Evolutionary conservation across 2,888 invertebrate species (phyloP).

Genomic region (Julus scandinavius): DNA sequence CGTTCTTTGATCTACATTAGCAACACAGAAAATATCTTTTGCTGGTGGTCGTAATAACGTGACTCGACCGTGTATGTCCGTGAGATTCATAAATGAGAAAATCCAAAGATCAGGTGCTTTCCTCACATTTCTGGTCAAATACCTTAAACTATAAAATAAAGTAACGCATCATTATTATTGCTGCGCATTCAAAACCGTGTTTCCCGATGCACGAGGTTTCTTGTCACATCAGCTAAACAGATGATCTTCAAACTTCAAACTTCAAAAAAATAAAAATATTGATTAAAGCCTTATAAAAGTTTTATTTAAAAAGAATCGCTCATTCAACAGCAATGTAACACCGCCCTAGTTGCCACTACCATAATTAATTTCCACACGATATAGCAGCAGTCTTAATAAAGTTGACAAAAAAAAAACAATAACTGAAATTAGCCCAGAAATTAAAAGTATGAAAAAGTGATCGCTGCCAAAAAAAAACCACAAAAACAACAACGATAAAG

Average conservation of each 20-base stretch:
- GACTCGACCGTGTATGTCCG: no score
- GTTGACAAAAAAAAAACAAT: not conserved
- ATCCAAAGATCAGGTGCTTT: no score
- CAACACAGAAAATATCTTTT: no score
- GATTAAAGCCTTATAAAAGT: slow-evolving; percentile 23
- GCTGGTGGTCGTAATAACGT: no score
- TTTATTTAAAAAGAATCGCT: slow-evolving; percentile 30
- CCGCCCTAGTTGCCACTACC: slow-evolving; percentile 12
- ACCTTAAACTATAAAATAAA: no score
- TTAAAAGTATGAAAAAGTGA: not conserved
- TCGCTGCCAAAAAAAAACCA: not conserved
- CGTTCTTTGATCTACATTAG: no score
- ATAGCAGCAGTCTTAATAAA: slow-evolving; percentile 9
- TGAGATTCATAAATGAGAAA: no score
- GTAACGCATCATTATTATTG: no score
- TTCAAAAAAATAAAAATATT: not conserved
- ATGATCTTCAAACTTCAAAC: not conserved
- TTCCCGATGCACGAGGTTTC: not conserved
- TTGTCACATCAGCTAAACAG: not conserved
- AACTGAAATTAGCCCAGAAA: not conserved
- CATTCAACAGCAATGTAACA: slow-evolving; percentile 11
- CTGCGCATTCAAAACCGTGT: no score
- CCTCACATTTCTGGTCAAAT: no score
- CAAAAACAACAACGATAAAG: not conserved
- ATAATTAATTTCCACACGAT: slow-evolving; percentile 6